Evolutionary conservation across 1,140 invertebrate genomes (phyloP).

Genomic region (Brachionus rotundiformis): DNA sequence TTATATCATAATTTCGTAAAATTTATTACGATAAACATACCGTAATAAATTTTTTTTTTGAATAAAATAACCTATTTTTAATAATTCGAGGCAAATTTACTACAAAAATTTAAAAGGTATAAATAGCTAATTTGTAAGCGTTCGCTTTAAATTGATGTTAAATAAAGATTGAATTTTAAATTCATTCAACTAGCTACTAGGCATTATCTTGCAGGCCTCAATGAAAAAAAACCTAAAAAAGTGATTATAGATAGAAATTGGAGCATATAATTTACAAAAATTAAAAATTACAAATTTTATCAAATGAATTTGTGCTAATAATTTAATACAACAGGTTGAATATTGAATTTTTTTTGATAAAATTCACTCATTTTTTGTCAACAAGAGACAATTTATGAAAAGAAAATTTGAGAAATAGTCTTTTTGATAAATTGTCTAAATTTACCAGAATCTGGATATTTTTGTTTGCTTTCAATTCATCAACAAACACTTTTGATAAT

Average conservation of each 20-base stretch:
- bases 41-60: background rate
- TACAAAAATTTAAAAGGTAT: constrained; percentile 5
- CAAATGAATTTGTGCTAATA: no score
- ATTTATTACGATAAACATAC: constrained; percentile 11
- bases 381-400: background rate
- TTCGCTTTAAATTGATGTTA: background rate
- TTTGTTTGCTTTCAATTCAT: background rate
- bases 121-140: background rate
- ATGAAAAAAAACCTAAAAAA: background rate
- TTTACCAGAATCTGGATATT: background rate
- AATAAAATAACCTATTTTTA: constrained; percentile 12
- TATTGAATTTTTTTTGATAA: background rate
- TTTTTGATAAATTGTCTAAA: background rate
- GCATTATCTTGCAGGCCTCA: background rate
- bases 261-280: background rate
- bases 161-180: constrained; percentile 4
- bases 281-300: background rate
- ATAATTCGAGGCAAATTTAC: constrained; percentile 8
- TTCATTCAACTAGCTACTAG: background rate
- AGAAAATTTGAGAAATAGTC: background rate
- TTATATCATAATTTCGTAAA: constrained; percentile 1
- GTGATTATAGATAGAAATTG: background rate
- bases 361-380: background rate
- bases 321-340: background rate
- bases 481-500: background rate